Evolutionary conservation across 2,888 invertebrate species (phyloP).

Genomic region (Amblyjoppa fuscipennis): DNA sequence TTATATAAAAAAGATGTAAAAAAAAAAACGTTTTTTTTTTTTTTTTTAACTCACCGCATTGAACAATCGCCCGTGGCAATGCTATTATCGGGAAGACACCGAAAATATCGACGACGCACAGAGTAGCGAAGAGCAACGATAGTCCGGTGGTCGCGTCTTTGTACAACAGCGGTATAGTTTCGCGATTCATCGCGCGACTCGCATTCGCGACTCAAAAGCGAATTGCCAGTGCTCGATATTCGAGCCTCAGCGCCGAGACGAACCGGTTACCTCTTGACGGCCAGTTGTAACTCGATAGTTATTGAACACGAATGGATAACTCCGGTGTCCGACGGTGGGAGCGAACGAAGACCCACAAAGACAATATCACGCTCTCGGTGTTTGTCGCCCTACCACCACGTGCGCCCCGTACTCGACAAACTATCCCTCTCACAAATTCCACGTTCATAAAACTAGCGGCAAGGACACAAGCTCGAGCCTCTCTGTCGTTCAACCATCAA

Average conservation of each 20-base stretch:
- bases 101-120: slow-evolving; percentile 93
- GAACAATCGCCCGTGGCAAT: slow-evolving; percentile 90
- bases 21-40: too few species aligned
- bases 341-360: slow-evolving; percentile 80
- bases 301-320: slow-evolving; percentile 73
- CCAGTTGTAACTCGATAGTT: slow-evolving; percentile 76
- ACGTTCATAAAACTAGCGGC: not conserved
- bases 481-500: slow-evolving; percentile 57
- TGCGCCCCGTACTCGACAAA: not conserved
- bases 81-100: slow-evolving; percentile 94
- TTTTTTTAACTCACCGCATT: slow-evolving; percentile 88
- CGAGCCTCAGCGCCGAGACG: slow-evolving; percentile 44
- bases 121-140: slow-evolving; percentile 89
- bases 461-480: slow-evolving; percentile 3
- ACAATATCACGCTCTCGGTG: slow-evolving; percentile 27
- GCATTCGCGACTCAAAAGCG: slow-evolving; percentile 14
- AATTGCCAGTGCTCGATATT: slow-evolving; percentile 30
- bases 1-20: slow-evolving; percentile 42
- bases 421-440: not conserved
- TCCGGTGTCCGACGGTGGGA: slow-evolving; percentile 68
- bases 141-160: slow-evolving; percentile 85
- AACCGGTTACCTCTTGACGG: slow-evolving; percentile 78
- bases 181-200: slow-evolving; percentile 76
- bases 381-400: slow-evolving; percentile 25
- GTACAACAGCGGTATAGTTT: slow-evolving; percentile 76